phyloP scores from a whole-genome alignment of 2,113 vertebrate species.

The Elephantulus edwardii region DNA sequence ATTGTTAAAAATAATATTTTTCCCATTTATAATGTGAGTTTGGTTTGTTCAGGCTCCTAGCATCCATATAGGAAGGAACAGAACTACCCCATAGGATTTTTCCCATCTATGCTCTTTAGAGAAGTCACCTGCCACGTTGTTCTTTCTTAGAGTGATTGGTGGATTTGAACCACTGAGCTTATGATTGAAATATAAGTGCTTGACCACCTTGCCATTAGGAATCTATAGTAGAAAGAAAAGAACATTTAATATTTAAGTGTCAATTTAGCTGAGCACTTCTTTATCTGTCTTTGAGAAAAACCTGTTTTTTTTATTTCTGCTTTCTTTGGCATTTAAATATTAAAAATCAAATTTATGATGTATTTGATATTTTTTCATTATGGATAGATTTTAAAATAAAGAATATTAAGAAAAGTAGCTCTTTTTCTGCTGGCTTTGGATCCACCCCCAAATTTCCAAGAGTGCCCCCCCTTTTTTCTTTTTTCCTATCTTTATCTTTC shows the following conservation, averaged over 20 bases:
- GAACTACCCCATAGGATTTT: background rate
- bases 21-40: too few species aligned
- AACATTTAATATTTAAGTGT: constrained; percentile 61
- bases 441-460: too few species aligned
- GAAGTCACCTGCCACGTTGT: background rate
- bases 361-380: too few species aligned
- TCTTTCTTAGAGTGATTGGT: background rate
- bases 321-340: constrained; percentile 51
- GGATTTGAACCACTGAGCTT: background rate
- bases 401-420: too few species aligned
- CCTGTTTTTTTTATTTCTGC: constrained; percentile 38
- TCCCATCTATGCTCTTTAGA: background rate
- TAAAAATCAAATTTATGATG: constrained; percentile 36
- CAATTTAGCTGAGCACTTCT: constrained; percentile 67
- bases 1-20: too few species aligned
- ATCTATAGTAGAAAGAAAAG: constrained; percentile 56
- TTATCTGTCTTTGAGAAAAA: constrained; percentile 53
- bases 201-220: background rate
- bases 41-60: background rate
- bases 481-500: constrained; percentile 66
- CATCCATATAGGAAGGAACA: background rate
- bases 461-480: background rate
- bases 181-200: background rate
- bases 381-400: too few species aligned
- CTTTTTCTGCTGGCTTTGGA: too few species aligned